Evolutionary conservation across 2,113 vertebrate genomes (phyloP).

Genomic region (Coreoperca whiteheadi): DNA sequence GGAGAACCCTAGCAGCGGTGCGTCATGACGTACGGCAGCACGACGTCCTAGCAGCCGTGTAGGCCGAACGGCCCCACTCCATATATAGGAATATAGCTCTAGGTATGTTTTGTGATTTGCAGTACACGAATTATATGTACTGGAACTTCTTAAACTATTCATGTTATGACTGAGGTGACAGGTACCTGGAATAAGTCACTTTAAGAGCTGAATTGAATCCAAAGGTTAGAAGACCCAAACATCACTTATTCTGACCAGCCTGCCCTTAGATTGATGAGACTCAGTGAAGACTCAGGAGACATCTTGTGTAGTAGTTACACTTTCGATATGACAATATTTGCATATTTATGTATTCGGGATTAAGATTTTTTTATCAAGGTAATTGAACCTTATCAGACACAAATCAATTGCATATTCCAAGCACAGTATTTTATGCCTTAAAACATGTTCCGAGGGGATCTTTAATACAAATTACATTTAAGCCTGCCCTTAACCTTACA

Average conservation of each 20-base stretch:
- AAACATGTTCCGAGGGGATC: background rate
- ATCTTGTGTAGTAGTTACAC: background rate
- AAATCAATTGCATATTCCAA: background rate
- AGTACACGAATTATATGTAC: too few relatives aligned
- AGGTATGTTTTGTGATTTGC: background rate
- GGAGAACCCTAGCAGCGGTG: background rate
- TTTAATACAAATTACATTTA: background rate
- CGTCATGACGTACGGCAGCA: conserved; percentile 68
- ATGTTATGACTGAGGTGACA: background rate
- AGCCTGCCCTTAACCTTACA: background rate
- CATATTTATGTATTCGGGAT: background rate
- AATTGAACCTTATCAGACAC: background rate
- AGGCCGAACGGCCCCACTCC: conserved; percentile 30
- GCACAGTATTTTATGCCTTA: background rate
- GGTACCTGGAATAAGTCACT: background rate
- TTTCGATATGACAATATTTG: background rate
- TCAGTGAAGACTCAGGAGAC: background rate
- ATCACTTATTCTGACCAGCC: background rate
- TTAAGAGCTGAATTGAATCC: background rate
- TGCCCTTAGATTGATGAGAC: background rate
- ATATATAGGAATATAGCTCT: conserved; percentile 64
- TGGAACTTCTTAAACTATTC: background rate
- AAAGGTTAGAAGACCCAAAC: background rate
- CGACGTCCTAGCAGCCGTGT: background rate
- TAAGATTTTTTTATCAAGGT: background rate